These are phyloP conservation scores for Phalanger gymnotis DNA, from an alignment of 2,797 vertebrate genomes.

Conservation along the genomic window DNA sequence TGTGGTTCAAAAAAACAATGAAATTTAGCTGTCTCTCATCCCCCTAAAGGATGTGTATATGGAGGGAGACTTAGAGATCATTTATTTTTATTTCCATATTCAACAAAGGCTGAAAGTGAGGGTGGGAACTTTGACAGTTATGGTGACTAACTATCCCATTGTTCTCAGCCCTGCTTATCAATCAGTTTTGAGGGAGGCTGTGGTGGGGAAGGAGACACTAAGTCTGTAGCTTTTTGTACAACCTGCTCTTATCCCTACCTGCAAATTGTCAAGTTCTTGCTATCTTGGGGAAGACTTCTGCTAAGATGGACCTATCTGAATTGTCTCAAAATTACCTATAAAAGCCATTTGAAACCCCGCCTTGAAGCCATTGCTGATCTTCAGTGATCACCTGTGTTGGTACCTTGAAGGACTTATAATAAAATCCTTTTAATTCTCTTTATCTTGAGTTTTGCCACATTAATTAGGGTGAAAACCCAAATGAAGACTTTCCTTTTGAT, in stretches of 20 bases:
- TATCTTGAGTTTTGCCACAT: not conserved
- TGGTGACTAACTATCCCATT: not conserved
- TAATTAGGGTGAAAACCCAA: not conserved
- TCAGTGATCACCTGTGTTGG: not conserved
- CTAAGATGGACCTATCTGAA: not conserved
- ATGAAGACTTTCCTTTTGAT: not conserved
- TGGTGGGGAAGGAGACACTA: not conserved
- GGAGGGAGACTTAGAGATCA: not conserved
- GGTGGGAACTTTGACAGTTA: not conserved
- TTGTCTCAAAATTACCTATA: not conserved
- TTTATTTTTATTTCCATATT: not conserved
- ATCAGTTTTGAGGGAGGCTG: no score
- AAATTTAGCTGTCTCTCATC: not conserved
- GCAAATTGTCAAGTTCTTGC: not conserved
- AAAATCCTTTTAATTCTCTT: not conserved
- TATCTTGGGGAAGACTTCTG: not conserved
- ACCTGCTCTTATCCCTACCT: not conserved
- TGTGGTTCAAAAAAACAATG: not conserved
- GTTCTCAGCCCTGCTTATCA: not conserved
- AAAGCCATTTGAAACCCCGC: not conserved
- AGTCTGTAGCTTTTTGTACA: not conserved
- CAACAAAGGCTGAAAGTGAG: not conserved
- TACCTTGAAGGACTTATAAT: not conserved
- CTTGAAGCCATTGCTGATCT: not conserved
- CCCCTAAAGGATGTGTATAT: not conserved